phyloP scores from a whole-genome alignment of 2,797 vertebrate species.

The Rhinogobio ventralis region DNA sequence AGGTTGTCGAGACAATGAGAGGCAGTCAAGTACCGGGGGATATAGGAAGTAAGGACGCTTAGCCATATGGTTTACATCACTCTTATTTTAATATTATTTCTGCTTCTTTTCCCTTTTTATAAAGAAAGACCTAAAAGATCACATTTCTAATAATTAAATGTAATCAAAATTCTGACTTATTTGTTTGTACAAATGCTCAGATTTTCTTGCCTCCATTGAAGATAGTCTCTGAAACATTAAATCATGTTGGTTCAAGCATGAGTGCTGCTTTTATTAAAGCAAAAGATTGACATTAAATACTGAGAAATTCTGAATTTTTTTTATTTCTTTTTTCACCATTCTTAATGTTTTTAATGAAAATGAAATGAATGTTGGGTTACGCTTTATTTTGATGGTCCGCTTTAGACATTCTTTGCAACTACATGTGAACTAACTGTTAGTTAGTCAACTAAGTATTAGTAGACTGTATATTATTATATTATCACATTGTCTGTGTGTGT shows the following conservation, averaged over 20 bases:
- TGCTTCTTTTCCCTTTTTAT: not conserved
- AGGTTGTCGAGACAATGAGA: slow-evolving; percentile 29
- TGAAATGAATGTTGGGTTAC: not conserved
- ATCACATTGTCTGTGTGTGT: too few species aligned
- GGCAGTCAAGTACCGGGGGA: slow-evolving; percentile 10
- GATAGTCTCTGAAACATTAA: not conserved
- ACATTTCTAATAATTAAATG: not conserved
- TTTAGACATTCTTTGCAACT: not conserved
- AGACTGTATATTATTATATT: not conserved
- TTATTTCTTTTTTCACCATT: not conserved
- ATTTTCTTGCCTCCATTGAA: not conserved
- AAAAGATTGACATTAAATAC: not conserved
- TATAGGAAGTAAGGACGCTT: not conserved
- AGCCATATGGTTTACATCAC: slow-evolving; percentile 24
- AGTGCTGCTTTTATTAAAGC: not conserved
- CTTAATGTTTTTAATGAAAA: not conserved
- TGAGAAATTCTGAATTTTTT: not conserved
- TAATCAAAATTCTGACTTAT: not conserved
- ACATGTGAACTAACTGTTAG: too few species aligned
- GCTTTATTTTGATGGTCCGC: not conserved
- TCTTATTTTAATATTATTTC: slow-evolving; percentile 4
- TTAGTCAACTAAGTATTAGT: not conserved
- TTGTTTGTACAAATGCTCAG: not conserved
- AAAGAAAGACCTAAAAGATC: not conserved
- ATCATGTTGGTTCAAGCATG: not conserved